Evolutionary conservation across 2,797 vertebrate species (phyloP).

Genomic region (Otus scops): DNA sequence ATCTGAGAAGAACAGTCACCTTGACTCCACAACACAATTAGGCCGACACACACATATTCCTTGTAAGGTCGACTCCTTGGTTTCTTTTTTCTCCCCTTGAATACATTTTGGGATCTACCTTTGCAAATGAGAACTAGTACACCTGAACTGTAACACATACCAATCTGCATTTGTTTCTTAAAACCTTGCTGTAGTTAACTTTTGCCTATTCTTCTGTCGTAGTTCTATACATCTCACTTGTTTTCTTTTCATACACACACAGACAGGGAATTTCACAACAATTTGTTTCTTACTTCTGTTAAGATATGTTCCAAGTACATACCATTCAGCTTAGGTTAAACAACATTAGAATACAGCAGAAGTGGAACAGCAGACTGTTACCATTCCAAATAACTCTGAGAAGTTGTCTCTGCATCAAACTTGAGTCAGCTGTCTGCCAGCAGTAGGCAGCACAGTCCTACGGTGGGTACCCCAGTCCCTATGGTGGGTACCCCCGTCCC

Average conservation of each 20-base stretch:
- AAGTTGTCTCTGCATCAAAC: neutral
- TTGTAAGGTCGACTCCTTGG: neutral
- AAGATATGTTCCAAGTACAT: neutral
- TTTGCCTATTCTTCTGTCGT: neutral
- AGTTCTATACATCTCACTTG: rapidly evolving
- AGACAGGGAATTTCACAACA: neutral
- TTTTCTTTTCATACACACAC: neutral
- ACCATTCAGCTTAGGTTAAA: neutral
- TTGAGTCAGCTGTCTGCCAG: neutral
- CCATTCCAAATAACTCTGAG: neutral
- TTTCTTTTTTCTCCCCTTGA: neutral
- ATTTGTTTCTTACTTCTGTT: neutral
- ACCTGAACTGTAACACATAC: neutral
- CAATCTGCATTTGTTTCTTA: neutral
- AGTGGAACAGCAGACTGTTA: neutral
- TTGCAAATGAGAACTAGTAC: neutral
- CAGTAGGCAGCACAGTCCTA: rapidly evolving
- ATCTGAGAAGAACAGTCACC: neutral
- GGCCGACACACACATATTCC: rapidly evolving
- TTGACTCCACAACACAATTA: neutral
- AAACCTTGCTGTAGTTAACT: neutral
- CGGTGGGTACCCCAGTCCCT: rapidly evolving
- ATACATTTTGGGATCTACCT: neutral
- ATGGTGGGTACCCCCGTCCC: rapidly evolving
- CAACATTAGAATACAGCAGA: neutral